Evolutionary conservation across 23 tunicate genomes (phyloP), one percentile per base, ranked within the genome.

Genomic region (Ascidia mentula): DNA sequence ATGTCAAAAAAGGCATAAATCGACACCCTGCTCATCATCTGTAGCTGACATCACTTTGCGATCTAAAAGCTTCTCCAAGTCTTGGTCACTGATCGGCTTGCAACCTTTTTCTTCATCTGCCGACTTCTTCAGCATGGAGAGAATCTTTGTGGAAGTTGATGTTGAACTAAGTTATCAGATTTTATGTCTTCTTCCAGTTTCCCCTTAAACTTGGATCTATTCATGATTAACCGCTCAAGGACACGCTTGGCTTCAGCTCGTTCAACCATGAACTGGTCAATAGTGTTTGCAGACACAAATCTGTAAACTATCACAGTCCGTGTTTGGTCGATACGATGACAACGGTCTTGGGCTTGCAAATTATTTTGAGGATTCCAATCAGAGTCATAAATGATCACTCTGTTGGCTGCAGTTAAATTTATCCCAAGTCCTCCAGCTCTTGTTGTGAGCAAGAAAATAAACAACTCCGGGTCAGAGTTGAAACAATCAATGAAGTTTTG

Each of bases 331-430:
- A 93, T 93, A 13, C 98, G 86, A 65, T 93, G 98, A 70, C 98
- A 93, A 0, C 98, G 82, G 65, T 88, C 93, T 61, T 88, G 93
- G 17, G 89, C 95, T 75, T 93, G 98, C 36, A 93, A 72, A 40
- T 93, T 93, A 80, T 93, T 93, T 71, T 93, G 98, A 22, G 98
- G 98, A 36, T 93, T 93, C 98, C 98, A 93, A 77, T 93, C 98
- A 8, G 98, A 93, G 40, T 93, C 98, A 34, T 88, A 93, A 22
- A 93, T 93, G 39, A 93, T 77, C 0, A 93, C 98, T 15, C 93
- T 93, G 53, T 93, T 93, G 69, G 98, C 98, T 15, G 85, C 81
- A 12, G 98, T 88, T 35, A 93, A 77, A 72, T 93, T 93, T 40
- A 93, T 88, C 5, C 98, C 98, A 22, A 93, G 72, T n/a, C 98